Conservation (phyloP, 37 sponge, comb jelly and placozoan genomes). For the Ianthella basta region DNA sequence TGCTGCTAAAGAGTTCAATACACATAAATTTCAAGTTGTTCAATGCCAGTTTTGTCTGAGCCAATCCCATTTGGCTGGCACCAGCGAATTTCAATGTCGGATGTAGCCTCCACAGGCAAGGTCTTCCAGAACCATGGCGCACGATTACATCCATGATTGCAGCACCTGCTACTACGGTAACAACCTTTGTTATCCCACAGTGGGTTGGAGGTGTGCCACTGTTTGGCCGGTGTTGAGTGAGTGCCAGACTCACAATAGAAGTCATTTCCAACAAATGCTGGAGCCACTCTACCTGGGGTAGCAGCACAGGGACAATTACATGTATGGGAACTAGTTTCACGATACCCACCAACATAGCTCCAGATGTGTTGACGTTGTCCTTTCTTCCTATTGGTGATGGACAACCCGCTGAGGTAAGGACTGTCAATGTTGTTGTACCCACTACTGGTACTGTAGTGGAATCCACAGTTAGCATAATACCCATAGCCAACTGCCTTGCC, state of each 20-base stretch:
- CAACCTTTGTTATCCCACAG: constrained; percentile 27
- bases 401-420: not conserved
- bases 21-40: constrained; percentile 12
- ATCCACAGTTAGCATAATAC: not conserved
- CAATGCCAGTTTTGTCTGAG: not conserved
- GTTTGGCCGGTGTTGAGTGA: not conserved
- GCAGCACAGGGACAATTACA: constrained; percentile 23
- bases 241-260: constrained; percentile 17
- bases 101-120: not conserved
- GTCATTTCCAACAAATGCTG: not conserved
- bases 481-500: not conserved
- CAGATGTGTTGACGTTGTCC: constrained; percentile 14
- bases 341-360: constrained; percentile 23
- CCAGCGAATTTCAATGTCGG: constrained; percentile 12
- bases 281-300: not conserved
- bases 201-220: constrained; percentile 1
- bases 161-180: not conserved
- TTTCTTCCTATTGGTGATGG: not conserved
- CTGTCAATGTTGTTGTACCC: not conserved
- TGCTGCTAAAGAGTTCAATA: not conserved
- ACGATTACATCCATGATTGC: not conserved
- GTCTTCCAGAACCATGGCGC: constrained; percentile 16
- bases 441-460: constrained; percentile 5
- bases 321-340: not conserved
- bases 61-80: not conserved